phyloP scores from a whole-genome alignment of 2,888 invertebrate species.

The Oscheius onirici region DNA sequence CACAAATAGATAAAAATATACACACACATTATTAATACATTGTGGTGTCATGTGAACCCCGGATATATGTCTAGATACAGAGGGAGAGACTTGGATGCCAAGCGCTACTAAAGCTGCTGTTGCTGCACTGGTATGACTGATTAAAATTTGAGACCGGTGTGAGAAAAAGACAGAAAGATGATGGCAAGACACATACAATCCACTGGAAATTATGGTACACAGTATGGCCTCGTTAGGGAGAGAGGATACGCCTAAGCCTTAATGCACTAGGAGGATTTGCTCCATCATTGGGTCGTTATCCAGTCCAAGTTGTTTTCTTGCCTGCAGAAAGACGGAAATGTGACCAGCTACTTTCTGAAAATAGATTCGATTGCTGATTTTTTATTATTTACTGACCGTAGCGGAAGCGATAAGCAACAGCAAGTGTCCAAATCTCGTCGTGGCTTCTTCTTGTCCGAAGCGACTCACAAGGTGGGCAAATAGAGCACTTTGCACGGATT shows the following conservation, averaged over 20 bases:
- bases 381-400: conserved; percentile 53
- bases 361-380: conserved; percentile 6
- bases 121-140: conserved; percentile 26
- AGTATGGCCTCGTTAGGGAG: too few species aligned
- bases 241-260: background rate
- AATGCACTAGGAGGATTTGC: conserved; percentile 36
- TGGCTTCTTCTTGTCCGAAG: conserved; percentile 48
- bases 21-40: conserved; percentile 8
- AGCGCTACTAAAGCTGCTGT: conserved; percentile 17
- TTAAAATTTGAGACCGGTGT: conserved; percentile 23
- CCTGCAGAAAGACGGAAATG: conserved; percentile 46
- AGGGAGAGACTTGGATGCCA: conserved; percentile 21
- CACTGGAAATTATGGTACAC: conserved; percentile 7
- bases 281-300: conserved; percentile 45
- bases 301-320: conserved; percentile 45
- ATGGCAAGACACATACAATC: conserved; percentile 17
- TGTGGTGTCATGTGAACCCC: conserved; percentile 15
- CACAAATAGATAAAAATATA: background rate
- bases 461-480: conserved; percentile 55
- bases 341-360: conserved; percentile 62
- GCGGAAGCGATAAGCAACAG: conserved; percentile 62
- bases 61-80: background rate
- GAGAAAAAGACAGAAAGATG: conserved; percentile 19
- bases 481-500: conserved; percentile 66
- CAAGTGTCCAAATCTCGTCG: conserved; percentile 61